Conservation (phyloP, 2,888 invertebrate genomes). For the Belgica antarctica region DNA sequence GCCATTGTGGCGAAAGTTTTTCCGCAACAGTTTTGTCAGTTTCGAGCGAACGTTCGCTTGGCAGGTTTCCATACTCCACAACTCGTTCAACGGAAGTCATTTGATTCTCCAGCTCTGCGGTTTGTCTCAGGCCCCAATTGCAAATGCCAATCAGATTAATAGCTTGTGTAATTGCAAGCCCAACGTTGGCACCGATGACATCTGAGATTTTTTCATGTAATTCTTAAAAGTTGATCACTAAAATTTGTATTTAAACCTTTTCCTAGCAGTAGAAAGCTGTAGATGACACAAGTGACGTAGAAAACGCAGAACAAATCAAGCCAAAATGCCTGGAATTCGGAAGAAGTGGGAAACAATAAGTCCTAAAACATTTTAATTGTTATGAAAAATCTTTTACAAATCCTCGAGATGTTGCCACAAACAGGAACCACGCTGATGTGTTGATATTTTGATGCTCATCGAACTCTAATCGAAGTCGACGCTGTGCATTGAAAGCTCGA, state of each 20-base stretch:
- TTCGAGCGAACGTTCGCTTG: conserved; percentile 53
- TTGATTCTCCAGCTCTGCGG: conserved; percentile 64
- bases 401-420: conserved; percentile 66
- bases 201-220: too few species aligned
- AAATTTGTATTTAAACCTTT: background rate
- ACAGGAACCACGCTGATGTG: conserved; percentile 71
- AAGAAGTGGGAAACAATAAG: too few species aligned
- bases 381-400: conserved; percentile 52
- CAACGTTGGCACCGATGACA: conserved; percentile 56
- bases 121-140: conserved; percentile 68
- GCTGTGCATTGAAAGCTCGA: conserved; percentile 64
- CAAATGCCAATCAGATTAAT: conserved; percentile 57
- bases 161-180: conserved; percentile 59
- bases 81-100: conserved; percentile 68
- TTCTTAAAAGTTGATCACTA: too few species aligned
- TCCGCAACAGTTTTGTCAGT: conserved; percentile 47
- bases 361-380: background rate
- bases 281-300: conserved; percentile 65
- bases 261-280: conserved; percentile 62
- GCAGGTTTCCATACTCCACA: conserved; percentile 61
- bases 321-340: conserved; percentile 61
- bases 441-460: conserved; percentile 62
- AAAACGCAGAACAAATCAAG: conserved; percentile 68
- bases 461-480: conserved; percentile 60
- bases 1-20: conserved; percentile 58